These are phyloP conservation scores for Conchocele bisecta DNA, from an alignment of 2,888 invertebrate genomes.

Conservation along the genomic window DNA sequence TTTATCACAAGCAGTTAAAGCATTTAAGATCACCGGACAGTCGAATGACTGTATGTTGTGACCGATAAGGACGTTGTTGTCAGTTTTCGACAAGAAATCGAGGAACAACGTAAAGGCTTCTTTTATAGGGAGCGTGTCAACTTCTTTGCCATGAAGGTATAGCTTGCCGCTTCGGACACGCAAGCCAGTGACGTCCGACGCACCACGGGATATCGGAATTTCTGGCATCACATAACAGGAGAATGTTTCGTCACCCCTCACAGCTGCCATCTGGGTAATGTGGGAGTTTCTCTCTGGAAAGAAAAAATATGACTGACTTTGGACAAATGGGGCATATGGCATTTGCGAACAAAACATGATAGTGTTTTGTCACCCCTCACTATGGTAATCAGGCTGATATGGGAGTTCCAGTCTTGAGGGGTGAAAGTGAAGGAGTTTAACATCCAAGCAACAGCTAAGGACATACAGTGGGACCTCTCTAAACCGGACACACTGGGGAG, in stretches of 20 bases:
- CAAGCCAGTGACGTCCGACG: background rate
- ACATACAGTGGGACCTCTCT: too few species aligned
- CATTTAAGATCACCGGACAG: slow-evolving; percentile 1
- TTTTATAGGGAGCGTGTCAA: background rate
- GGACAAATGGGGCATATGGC: too few species aligned
- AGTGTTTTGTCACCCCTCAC: too few species aligned
- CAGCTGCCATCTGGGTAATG: slow-evolving; percentile 4
- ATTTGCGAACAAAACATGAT: too few species aligned
- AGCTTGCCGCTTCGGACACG: background rate
- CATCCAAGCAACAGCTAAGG: too few species aligned
- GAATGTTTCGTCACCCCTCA: background rate
- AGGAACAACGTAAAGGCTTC: slow-evolving; percentile 2
- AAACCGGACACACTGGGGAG: too few species aligned
- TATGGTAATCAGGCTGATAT: too few species aligned
- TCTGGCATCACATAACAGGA: slow-evolving; percentile 1
- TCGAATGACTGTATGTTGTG: slow-evolving; percentile 4
- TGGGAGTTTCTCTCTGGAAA: too few species aligned
- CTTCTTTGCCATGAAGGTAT: background rate
- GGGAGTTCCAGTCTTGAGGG: too few species aligned
- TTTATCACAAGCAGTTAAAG: background rate
- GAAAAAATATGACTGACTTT: too few species aligned
- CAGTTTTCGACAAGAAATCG: background rate
- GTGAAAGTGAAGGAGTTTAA: too few species aligned
- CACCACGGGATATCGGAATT: background rate
- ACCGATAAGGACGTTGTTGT: background rate